Evolutionary conservation across 2,888 invertebrate species (phyloP), one percentile per base, ranked within the genome.

Genomic region (Mycogona germanica): DNA sequence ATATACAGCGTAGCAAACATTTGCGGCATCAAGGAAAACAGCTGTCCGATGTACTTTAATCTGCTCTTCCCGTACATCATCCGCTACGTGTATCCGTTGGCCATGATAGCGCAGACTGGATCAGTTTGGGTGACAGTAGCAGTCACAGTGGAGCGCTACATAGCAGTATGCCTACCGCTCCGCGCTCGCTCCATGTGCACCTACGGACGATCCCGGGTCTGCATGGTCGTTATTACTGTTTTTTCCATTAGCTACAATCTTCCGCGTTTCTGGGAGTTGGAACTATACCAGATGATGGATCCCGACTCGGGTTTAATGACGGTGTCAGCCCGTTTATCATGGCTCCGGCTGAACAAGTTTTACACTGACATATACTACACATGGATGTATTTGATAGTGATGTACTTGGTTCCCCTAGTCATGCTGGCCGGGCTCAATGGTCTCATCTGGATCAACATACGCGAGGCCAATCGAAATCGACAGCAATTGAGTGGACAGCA

Each of bases 321-420:
- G 52, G 57, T 61, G 35, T 60, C 62, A 23, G 62, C 63, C 9
- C 72, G 73, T 14, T 80, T 84, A 9, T 80, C 87, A 51, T 69
- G 73, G 19, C 69, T 86, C 60, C 78, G 89, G 58, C 76, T 76
- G 57, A 79, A 87, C 67, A 73, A 75, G 25, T 70, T 78, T 1
- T 95, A 93, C 73, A 81, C 85, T 56, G 79, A 64, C 49, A 62
- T 93, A 40, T 97, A 96, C 73, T 87, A 92, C 59, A 84, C 91
- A 68, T 93, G 93, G 86, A 77, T 92, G 73, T 95, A 96, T 72
- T 78, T 96, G 64, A 77, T 95, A 59, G 84, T 95, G 64, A 88
- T 93, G 79, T 93, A 95, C 71, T 79, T 91, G 63, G 78, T 96
- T 62, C 97, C 97, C 2, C 89, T 97, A 70, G 75, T 82, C 53